phyloP scores from a whole-genome alignment of 2,113 vertebrate genomes.

The Alligator sinensis region DNA sequence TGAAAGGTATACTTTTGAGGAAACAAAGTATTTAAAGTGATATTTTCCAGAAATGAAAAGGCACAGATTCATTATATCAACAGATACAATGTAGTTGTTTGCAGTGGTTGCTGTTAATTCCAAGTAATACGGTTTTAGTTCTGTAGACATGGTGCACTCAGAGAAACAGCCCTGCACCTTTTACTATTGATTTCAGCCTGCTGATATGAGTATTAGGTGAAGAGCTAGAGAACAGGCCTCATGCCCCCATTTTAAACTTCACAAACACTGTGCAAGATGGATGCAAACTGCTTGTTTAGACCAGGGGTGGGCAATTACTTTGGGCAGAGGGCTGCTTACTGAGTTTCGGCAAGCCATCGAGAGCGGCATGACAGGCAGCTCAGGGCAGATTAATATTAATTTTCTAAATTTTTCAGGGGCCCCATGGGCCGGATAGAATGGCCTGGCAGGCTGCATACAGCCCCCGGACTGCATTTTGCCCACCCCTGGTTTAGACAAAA shows the following conservation, averaged over 20 bases:
- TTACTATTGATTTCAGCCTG: not conserved
- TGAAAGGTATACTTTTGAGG: too few species aligned
- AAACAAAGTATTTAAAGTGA: too few species aligned
- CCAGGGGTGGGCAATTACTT: too few species aligned
- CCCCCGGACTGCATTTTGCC: too few species aligned
- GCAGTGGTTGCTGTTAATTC: not conserved
- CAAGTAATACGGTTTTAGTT: not conserved
- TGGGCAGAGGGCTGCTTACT: too few species aligned
- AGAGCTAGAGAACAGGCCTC: not conserved
- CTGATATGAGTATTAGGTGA: not conserved
- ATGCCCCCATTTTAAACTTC: slow-evolving; percentile 9
- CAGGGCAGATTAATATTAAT: too few species aligned
- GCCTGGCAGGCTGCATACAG: too few species aligned
- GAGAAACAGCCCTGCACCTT: not conserved
- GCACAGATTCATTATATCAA: not conserved
- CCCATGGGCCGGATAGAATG: too few species aligned
- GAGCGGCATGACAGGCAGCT: too few species aligned
- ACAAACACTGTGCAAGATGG: not conserved
- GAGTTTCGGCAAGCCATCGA: too few species aligned
- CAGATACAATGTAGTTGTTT: not conserved
- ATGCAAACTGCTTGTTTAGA: not conserved
- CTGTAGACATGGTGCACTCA: not conserved
- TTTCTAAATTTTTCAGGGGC: too few species aligned
- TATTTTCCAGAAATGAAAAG: too few species aligned
- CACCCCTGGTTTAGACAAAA: not conserved